Base-by-base conservation (phyloP, 2,797 vertebrate species). In the Neosalanx taihuensis region DNA sequence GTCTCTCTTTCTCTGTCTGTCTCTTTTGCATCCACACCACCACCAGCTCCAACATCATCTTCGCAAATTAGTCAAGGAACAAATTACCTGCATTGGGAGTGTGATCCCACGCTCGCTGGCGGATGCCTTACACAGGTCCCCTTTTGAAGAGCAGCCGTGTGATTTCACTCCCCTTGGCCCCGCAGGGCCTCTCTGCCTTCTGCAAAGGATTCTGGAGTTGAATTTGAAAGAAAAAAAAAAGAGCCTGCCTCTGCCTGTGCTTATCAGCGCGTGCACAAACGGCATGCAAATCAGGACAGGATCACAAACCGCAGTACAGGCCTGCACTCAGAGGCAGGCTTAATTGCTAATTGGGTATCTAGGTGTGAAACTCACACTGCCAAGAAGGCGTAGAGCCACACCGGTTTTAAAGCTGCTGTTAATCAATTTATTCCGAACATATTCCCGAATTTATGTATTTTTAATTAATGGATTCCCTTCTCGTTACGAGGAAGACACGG, bases 91-190 rank as follows among this genome's bases (percentile, higher is more conserved):
- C 85, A 89, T 90, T 89, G 88, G 83, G 89, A 91, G 88, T 91
- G 85, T 91, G 90, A 90, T 92, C 90, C 89, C 87, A 92, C 90
- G 89, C 89, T 90, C 89, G 89, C 88, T 90, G 87, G 89, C 85
- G 87, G 87, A 84, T 91, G 89, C 90, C 90, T 90, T 90, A 92
- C 90, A 91, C 91, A 92, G 90, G 90, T 92, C 90, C 88, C 88
- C 89, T 91, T 92, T 93, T 93, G 91, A 93, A 92, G 92, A 91
- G 91, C 90, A 90, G 89, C 90, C 89, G 89, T 90, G 89, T 90
- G 87, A 89, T 91, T 91, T 88, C 87, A 88, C 90, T 87, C 85
- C 41, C 60, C 86, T 77, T 83, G 35, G 85, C 89, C 88, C 90
- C 30, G 81, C 84, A 89, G 89, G 88, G 67, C 41, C 85, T 86